Percentiles rank a stretch among this genome's conserved stretches.
These are phyloP conservation scores for Drosophila rellima DNA, from an alignment of 2,888 invertebrate species.

Conservation along the genomic window DNA sequence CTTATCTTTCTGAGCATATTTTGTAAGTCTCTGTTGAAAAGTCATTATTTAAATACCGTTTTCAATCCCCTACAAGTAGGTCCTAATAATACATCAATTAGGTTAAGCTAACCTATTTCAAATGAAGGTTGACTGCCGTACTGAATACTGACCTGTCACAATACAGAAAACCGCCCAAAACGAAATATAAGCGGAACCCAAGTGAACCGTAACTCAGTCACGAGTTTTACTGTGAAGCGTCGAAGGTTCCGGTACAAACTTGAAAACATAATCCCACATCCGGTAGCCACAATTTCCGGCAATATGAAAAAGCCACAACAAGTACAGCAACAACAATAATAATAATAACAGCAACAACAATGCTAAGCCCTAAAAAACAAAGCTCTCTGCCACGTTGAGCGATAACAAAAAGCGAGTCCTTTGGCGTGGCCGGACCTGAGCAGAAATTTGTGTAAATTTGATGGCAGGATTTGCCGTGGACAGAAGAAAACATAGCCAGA, in stretches of 20 bases:
- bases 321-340: slow-evolving; percentile 29
- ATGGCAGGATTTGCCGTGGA: slow-evolving; percentile 69
- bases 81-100: slow-evolving; percentile 35
- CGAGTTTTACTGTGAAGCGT: slow-evolving; percentile 50
- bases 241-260: slow-evolving; percentile 70
- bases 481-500: slow-evolving; percentile 21
- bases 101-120: slow-evolving; percentile 23
- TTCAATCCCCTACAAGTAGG: neutral
- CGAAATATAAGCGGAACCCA: slow-evolving; percentile 29
- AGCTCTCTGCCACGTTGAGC: slow-evolving; percentile 47
- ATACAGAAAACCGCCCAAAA: neutral
- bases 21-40: neutral
- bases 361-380: slow-evolving; percentile 54
- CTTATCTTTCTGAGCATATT: neutral
- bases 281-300: slow-evolving; percentile 77
- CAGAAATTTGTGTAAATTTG: slow-evolving; percentile 75
- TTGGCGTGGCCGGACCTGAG: slow-evolving; percentile 56
- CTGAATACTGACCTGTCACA: slow-evolving; percentile 36
- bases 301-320: slow-evolving; percentile 74
- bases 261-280: slow-evolving; percentile 77
- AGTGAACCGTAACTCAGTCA: slow-evolving; percentile 49
- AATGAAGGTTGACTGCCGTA: slow-evolving; percentile 13
- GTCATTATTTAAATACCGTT: slow-evolving; percentile 4
- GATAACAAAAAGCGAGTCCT: slow-evolving; percentile 66
- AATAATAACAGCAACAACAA: slow-evolving; percentile 22